phyloP scores from a whole-genome alignment of 1,140 invertebrate genomes.

The Himalopsyche phryganea region DNA sequence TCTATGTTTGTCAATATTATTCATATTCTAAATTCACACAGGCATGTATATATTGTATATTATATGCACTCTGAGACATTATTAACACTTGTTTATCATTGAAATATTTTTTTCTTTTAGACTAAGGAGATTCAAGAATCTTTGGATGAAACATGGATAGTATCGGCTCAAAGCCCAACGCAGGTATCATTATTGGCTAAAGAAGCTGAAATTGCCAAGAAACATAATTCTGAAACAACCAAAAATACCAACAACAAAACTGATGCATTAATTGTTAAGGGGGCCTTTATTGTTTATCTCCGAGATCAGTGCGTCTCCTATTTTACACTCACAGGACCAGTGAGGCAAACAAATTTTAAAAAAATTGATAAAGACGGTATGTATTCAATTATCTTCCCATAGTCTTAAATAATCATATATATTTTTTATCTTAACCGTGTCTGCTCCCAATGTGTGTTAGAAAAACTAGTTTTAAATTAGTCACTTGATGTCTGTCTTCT shows the following conservation, averaged over 20 bases:
- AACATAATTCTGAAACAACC: constrained; percentile 1
- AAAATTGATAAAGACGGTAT: constrained; percentile 63
- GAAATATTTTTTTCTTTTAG: constrained; percentile 39
- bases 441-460: too few species aligned
- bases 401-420: too few species aligned
- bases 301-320: constrained; percentile 73
- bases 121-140: constrained; percentile 69
- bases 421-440: too few species aligned
- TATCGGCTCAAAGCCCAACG: constrained; percentile 77
- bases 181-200: constrained; percentile 74
- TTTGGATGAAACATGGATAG: constrained; percentile 90
- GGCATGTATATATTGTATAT: too few species aligned
- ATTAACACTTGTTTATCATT: too few species aligned
- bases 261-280: constrained; percentile 77
- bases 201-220: constrained; percentile 50
- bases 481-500: too few species aligned
- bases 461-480: too few species aligned
- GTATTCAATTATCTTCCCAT: constrained; percentile 12
- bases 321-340: constrained; percentile 72
- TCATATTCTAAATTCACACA: too few species aligned
- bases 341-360: constrained; percentile 42
- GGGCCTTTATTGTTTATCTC: constrained; percentile 81
- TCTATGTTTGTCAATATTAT: too few species aligned
- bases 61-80: too few species aligned
- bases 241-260: not conserved